Conservation (phyloP, 2,797 vertebrate genomes). For the Buceros bicornis region DNA sequence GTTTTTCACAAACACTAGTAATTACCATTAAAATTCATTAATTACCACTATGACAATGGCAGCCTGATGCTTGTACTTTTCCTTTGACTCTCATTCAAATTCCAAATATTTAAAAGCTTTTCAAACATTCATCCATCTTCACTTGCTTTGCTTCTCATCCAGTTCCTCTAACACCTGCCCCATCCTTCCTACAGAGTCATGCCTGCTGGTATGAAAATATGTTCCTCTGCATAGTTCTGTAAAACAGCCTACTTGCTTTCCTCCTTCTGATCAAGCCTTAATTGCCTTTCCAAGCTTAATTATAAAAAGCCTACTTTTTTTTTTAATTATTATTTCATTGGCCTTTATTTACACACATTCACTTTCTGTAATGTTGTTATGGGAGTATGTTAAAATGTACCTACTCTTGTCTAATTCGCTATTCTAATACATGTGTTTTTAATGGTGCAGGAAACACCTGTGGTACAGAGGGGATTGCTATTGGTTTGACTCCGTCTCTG, state of each 20-base stretch:
- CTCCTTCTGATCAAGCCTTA: conserved; percentile 7
- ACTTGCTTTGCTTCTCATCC: conserved; percentile 41
- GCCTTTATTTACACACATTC: background rate
- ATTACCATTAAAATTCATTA: background rate
- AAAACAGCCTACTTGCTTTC: conserved; percentile 37
- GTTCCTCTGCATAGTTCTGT: conserved; percentile 16
- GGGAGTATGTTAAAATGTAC: background rate
- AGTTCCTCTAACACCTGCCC: conserved; percentile 45
- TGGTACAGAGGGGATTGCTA: background rate
- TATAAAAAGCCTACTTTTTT: background rate
- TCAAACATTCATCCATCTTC: conserved; percentile 46
- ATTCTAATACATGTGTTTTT: background rate
- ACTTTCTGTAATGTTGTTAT: background rate
- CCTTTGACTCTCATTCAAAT: conserved; percentile 2
- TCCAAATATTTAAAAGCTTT: conserved; percentile 49
- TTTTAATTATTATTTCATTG: background rate
- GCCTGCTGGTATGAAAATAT: conserved; percentile 59
- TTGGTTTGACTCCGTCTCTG: background rate
- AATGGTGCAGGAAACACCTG: background rate
- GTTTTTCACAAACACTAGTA: background rate
- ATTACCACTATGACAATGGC: background rate
- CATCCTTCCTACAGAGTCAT: conserved; percentile 33
- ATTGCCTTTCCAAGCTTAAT: conserved; percentile 27
- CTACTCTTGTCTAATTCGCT: background rate
- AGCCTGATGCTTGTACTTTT: background rate